A percentile compares a stretch with the other conserved stretches of the same genome.
Conservation (phyloP, 2,113 vertebrate genomes). For the Notarius lentiginosus region DNA sequence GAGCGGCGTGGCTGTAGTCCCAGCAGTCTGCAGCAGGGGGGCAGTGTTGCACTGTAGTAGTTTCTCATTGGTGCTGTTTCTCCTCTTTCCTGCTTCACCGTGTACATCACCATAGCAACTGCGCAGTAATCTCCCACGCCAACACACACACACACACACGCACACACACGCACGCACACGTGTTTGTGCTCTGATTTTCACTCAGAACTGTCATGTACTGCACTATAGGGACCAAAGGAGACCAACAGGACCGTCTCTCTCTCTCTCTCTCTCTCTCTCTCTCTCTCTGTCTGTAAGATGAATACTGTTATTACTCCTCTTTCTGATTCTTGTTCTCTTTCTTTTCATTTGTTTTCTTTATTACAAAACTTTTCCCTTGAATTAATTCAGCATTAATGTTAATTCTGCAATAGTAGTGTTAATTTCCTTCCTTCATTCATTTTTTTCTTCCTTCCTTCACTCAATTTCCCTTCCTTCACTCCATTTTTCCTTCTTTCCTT, state of each 20-base stretch:
- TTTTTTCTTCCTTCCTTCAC: not conserved
- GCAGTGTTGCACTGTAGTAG: conserved; percentile 48
- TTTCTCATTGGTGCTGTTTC: not conserved
- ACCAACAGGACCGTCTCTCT: not conserved
- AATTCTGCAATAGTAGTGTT: no score
- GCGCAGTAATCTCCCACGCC: conserved; percentile 20
- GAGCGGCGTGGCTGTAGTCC: not conserved
- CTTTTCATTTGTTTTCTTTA: no score
- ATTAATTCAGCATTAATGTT: not conserved
- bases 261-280: not conserved
- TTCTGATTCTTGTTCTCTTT: no score
- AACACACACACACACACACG: not conserved
- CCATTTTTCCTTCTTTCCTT: not conserved
- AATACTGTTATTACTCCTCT: no score
- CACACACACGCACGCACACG: not conserved
- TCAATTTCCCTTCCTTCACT: not conserved
- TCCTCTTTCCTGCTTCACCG: not conserved
- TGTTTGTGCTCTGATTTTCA: conserved; percentile 5
- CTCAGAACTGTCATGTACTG: not conserved
- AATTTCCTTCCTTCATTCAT: no score
- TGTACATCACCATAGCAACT: conserved; percentile 20
- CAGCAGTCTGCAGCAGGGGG: conserved; percentile 49
- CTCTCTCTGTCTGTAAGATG: no score
- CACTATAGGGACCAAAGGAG: not conserved
- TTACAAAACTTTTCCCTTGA: no score